These are phyloP conservation scores for Pristionchus entomophagus DNA, from an alignment of 2,888 invertebrate species.

Conservation along the genomic window DNA sequence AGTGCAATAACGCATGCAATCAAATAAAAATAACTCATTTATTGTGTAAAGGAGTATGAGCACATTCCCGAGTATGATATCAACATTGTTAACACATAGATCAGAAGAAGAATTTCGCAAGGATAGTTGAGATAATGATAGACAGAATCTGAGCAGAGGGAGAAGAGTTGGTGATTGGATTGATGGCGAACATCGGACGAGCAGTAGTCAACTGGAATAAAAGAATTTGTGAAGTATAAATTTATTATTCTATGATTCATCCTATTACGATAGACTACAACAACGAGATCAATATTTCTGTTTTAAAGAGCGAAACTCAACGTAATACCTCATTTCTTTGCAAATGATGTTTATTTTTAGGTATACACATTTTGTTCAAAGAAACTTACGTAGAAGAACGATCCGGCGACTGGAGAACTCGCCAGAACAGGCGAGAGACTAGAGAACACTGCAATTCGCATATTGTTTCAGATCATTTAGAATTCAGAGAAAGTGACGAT, in stretches of 20 bases:
- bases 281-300: no score
- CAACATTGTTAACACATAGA: background rate
- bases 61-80: constrained; percentile 5
- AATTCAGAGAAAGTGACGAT: background rate
- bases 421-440: background rate
- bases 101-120: background rate
- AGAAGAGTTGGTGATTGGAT: background rate
- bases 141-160: background rate
- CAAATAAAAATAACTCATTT: no score
- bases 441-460: constrained; percentile 12
- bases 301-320: no score
- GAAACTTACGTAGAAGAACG: constrained; percentile 40
- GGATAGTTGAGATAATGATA: background rate
- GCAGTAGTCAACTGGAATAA: constrained; percentile 1
- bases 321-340: background rate
- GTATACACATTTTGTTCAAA: background rate
- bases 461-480: background rate
- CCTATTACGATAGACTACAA: no score
- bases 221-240: background rate
- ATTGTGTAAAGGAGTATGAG: background rate
- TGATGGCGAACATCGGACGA: constrained; percentile 11
- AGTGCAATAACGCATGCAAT: no score
- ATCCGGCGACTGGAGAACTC: constrained; percentile 3
- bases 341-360: background rate
- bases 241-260: background rate